Percentiles rank a stretch among this genome's conserved stretches.
phyloP scores from a whole-genome alignment of 2,888 invertebrate species.

The Morinoia aosen region DNA sequence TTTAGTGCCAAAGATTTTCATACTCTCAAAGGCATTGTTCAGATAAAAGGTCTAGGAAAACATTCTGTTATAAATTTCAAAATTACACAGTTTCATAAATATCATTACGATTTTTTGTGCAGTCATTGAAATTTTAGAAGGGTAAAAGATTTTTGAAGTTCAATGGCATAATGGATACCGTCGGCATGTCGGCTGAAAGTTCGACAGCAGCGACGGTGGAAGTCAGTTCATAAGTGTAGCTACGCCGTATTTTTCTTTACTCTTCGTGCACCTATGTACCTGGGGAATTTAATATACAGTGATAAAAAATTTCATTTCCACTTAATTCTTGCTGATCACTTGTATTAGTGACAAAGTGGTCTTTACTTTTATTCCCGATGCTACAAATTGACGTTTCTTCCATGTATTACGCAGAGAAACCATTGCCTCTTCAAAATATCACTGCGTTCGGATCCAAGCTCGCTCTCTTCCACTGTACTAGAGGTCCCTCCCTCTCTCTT shows the following conservation, averaged over 20 bases:
- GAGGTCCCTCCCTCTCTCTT: slow-evolving; percentile 51
- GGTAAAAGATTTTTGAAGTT: no score
- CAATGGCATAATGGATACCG: no score
- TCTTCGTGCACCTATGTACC: neutral
- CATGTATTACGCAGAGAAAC: neutral
- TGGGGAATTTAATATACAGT: neutral
- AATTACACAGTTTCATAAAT: no score
- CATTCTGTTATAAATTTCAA: no score
- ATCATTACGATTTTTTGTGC: no score
- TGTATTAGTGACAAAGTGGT: neutral
- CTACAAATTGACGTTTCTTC: neutral
- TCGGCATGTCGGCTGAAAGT: no score
- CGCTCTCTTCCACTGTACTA: neutral
- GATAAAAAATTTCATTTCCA: neutral
- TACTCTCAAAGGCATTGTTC: no score
- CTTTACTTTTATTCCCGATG: neutral
- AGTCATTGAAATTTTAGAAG: no score
- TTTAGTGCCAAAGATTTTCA: no score
- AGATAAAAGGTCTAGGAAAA: no score
- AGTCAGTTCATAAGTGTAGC: no score
- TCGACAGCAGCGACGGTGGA: no score
- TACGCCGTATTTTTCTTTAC: neutral
- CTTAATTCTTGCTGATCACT: neutral
- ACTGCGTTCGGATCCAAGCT: neutral
- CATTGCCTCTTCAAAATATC: neutral